phyloP scores from a whole-genome alignment of 2,797 vertebrate species.

The Perodicticus potto region DNA sequence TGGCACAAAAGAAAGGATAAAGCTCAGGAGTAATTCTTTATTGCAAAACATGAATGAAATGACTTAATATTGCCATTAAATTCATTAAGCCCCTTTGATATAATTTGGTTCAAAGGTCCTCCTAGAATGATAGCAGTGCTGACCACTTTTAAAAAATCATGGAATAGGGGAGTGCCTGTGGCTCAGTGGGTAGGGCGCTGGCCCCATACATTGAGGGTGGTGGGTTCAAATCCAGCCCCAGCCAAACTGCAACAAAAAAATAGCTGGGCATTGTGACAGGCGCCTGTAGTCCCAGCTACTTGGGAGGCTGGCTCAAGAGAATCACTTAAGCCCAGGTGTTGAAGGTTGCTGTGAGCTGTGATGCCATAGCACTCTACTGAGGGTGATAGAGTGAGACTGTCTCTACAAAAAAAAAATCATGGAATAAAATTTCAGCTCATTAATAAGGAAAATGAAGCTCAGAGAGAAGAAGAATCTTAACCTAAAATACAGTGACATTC shows the following conservation, averaged over 20 bases:
- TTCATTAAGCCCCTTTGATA: background rate
- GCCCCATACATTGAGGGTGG: too few relatives aligned
- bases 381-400: too few relatives aligned
- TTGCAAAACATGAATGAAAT: background rate
- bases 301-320: too few relatives aligned
- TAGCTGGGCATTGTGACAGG: too few relatives aligned
- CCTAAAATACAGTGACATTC: background rate
- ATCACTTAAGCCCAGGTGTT: too few relatives aligned
- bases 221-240: too few relatives aligned
- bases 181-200: too few relatives aligned
- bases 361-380: too few relatives aligned
- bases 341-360: too few relatives aligned
- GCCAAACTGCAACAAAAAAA: too few relatives aligned
- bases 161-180: background rate
- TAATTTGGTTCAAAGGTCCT: background rate
- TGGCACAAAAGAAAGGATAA: background rate
- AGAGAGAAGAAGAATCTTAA: background rate
- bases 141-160: background rate
- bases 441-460: background rate
- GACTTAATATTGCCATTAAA: background rate
- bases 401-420: background rate
- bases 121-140: background rate
- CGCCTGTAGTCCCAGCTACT: too few relatives aligned
- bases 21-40: background rate
- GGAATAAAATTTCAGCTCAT: background rate